A percentile compares a stretch with the other conserved stretches of the same genome.
phyloP scores from a whole-genome alignment of 2,113 vertebrate genomes.

The Eulemur rufifrons region DNA sequence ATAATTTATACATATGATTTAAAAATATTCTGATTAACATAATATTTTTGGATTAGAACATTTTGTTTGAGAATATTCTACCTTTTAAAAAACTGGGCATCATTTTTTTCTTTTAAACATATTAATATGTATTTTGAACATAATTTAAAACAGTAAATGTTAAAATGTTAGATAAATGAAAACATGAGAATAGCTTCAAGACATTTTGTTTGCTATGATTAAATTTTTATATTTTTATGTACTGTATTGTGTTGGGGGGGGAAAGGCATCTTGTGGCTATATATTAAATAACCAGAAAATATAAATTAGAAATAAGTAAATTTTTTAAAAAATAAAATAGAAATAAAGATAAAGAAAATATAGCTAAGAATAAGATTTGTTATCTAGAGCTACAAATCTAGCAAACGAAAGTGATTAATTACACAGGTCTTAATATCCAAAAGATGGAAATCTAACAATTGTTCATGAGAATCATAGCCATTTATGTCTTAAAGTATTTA shows the following conservation, averaged over 20 bases:
- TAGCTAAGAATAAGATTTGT: background rate
- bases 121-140: background rate
- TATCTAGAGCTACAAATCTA: background rate
- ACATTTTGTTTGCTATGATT: background rate
- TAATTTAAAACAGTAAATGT: background rate
- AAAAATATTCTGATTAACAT: background rate
- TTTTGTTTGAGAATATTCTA: background rate
- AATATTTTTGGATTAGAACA: background rate
- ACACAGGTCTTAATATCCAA: background rate
- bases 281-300: background rate
- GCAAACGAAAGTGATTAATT: background rate
- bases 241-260: background rate
- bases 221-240: background rate
- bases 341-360: background rate
- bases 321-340: background rate
- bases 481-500: slow-evolving; percentile 50
- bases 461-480: background rate
- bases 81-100: background rate
- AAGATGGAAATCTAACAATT: slow-evolving; percentile 9
- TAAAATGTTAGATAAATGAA: slow-evolving; percentile 20
- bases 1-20: background rate
- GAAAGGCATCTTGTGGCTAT: background rate
- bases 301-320: background rate
- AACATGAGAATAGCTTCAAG: background rate
- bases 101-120: background rate